These are phyloP conservation scores for Sialia sialis DNA, from an alignment of 2,113 vertebrate genomes.

Conservation along the genomic window DNA sequence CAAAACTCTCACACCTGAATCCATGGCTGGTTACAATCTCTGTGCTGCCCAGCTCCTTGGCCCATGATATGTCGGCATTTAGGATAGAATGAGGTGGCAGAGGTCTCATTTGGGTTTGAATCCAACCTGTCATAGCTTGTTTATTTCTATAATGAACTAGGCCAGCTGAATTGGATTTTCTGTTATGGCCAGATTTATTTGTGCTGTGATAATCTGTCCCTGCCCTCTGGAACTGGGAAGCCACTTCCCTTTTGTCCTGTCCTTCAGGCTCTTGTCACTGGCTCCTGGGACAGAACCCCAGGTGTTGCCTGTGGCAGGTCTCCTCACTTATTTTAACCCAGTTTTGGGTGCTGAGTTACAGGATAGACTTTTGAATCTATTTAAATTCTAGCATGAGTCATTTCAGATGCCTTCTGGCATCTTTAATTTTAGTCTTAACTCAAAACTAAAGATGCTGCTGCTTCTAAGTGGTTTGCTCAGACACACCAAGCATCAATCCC, in stretches of 20 bases:
- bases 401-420: background rate
- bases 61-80: too few relatives aligned
- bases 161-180: too few relatives aligned
- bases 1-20: too few relatives aligned
- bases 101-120: too few relatives aligned
- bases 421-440: background rate
- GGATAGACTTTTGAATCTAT: background rate
- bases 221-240: background rate
- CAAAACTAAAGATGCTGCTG: background rate
- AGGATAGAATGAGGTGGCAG: too few relatives aligned
- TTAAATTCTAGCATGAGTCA: background rate
- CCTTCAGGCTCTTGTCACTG: background rate
- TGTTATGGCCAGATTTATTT: too few relatives aligned
- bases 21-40: too few relatives aligned
- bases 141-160: too few relatives aligned
- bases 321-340: background rate
- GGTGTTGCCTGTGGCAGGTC: background rate
- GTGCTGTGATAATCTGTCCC: background rate
- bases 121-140: too few relatives aligned
- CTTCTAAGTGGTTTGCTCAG: background rate
- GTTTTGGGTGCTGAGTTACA: background rate
- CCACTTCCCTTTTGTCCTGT: background rate
- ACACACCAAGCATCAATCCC: fast-evolving
- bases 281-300: background rate
- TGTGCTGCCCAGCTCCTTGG: too few relatives aligned